Percentiles rank a stretch among this genome's conserved stretches.
These are phyloP conservation scores for Etheostoma spectabile DNA, from an alignment of 2,113 vertebrate species.

Conservation along the genomic window DNA sequence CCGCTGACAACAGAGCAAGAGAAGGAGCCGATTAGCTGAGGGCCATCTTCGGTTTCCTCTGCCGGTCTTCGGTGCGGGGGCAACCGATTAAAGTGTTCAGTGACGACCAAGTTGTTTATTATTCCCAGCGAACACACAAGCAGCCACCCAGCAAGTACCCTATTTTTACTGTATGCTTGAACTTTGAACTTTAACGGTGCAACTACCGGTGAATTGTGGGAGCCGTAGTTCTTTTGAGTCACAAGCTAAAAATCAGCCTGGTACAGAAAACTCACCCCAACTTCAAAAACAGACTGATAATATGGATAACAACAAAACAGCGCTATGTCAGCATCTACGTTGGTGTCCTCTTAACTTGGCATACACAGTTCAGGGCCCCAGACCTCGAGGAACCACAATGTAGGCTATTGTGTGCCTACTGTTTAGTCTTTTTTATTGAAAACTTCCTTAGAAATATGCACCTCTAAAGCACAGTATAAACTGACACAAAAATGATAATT, in stretches of 20 bases:
- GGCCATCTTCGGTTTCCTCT: conserved; percentile 55
- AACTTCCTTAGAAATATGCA: neutral
- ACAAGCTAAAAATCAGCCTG: neutral
- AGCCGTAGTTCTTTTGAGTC: conserved; percentile 52
- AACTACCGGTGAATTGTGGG: conserved; percentile 66
- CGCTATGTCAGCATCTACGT: neutral
- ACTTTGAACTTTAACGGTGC: conserved; percentile 74
- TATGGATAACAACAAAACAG: neutral
- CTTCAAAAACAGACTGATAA: neutral
- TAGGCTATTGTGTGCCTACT: neutral
- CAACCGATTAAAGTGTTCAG: neutral
- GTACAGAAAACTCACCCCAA: neutral
- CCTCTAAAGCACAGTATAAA: neutral
- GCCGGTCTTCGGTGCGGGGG: conserved; percentile 19
- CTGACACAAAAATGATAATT: neutral
- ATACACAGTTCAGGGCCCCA: neutral
- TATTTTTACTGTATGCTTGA: conserved; percentile 77
- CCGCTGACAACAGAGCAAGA: conserved; percentile 55
- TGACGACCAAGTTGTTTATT: conserved; percentile 29
- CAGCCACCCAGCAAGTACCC: conserved; percentile 54
- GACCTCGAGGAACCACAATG: neutral
- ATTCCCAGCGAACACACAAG: conserved; percentile 35
- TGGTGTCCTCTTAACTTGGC: neutral
- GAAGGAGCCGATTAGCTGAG: conserved; percentile 46
- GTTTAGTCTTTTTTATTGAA: neutral